These are phyloP conservation scores for Gobionotothen gibberifrons DNA, from an alignment of 2,797 vertebrate genomes.

Conservation along the genomic window DNA sequence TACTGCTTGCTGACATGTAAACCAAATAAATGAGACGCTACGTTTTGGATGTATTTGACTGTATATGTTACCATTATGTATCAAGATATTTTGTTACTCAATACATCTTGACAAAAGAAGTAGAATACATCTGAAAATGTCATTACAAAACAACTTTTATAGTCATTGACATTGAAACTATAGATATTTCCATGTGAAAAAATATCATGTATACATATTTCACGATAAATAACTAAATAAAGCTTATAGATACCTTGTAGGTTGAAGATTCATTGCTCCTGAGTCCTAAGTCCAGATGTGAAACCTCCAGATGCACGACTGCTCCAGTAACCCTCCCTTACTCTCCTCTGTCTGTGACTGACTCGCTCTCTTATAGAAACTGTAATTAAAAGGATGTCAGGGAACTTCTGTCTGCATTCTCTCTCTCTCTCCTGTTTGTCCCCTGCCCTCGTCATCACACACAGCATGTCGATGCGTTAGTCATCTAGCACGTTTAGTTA, in stretches of 20 bases:
- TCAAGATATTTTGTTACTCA: not conserved
- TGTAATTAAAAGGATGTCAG: slow-evolving; percentile 71
- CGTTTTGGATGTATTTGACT: not conserved
- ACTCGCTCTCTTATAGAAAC: slow-evolving; percentile 59
- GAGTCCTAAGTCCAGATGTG: slow-evolving; percentile 62
- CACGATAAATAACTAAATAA: not conserved
- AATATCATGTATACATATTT: not conserved
- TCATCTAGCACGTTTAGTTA: not conserved
- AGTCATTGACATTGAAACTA: too few species aligned
- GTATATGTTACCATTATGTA: not conserved
- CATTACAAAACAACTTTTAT: too few species aligned
- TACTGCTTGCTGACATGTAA: not conserved
- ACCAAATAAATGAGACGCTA: not conserved
- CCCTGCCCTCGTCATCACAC: not conserved
- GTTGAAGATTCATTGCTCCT: slow-evolving; percentile 56
- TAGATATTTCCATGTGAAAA: too few species aligned
- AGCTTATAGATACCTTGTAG: slow-evolving; percentile 68
- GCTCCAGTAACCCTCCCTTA: slow-evolving; percentile 20
- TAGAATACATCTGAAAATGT: not conserved
- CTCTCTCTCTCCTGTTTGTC: not conserved
- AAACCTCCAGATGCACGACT: slow-evolving; percentile 42
- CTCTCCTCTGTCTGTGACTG: slow-evolving; percentile 44
- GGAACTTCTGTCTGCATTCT: slow-evolving; percentile 22
- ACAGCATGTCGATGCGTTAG: not conserved
- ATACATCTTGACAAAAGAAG: not conserved